Evolutionary conservation across 1,140 invertebrate genomes (phyloP), one percentile per base, ranked within the genome.

Genomic region (Eupristina koningsbergeri): DNA sequence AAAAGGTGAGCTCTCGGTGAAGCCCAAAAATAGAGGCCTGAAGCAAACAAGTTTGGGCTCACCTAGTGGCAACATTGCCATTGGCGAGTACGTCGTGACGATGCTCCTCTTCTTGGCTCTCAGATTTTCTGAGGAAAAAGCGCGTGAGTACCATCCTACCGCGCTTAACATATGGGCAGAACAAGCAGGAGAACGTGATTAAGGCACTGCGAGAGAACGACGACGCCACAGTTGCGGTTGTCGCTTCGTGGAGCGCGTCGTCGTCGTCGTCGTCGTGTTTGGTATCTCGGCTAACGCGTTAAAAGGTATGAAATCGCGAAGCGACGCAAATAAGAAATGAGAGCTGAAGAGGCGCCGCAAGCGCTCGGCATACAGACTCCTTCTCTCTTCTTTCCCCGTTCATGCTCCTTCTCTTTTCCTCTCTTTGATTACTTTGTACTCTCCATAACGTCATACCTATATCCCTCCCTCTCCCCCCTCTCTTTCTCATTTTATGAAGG

Each of bases 141-240:
- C 89, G 84, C 58, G 89, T 83, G 74, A 90, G 85, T 29, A 88
- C 89, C 89, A 90, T 90, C 75, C 78, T 87, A 74, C 71, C 67
- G 53, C 61, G 79, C 61, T 80, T 86, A 85, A 84, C 87, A 89
- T 87, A 88, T 87, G 87, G 85, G 85, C 77, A 85, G 45, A 74
- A 34, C 50, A 75, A 34, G 34, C 77, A 84, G 34, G 58, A 79
- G 69, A 79, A 75, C 47, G 81, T 71, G 81, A 63, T 78, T 63
- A 71, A 78, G 47, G 81, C 80, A 45, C 47, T 29, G 19, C 82
- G 69, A 53, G 82, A 53, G 36, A 79, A 47, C 76, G 82, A 76
- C 82, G 77, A 84, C 39, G 77, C 77, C 53, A 79, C 75, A 36
- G 75, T 79, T 50, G 39, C 76, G 47, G 36, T 6, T 67, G 26